These are phyloP conservation scores for Nomada ferruginata DNA, from an alignment of 2,888 invertebrate genomes.

Conservation along the genomic window DNA sequence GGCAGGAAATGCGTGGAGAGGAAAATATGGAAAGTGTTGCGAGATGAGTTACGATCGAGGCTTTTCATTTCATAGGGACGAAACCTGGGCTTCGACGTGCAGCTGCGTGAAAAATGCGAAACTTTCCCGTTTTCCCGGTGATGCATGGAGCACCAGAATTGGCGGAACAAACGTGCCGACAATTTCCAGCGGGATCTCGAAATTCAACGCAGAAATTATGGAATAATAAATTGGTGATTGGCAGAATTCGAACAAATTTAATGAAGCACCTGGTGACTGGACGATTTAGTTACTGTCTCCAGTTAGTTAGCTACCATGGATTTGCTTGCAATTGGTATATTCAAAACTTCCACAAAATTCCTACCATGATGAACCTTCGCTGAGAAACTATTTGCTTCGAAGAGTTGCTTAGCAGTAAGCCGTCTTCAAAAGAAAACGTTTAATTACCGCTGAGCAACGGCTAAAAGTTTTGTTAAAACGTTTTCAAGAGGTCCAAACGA, in stretches of 20 bases:
- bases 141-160: constrained; percentile 30
- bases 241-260: neutral
- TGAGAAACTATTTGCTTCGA: constrained; percentile 14
- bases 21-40: constrained; percentile 42
- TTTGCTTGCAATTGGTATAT: constrained; percentile 1
- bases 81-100: constrained; percentile 12
- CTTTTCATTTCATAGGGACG: constrained; percentile 32
- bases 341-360: neutral
- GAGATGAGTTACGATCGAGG: constrained; percentile 41
- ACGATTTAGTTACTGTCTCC: neutral
- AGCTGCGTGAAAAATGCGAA: constrained; percentile 38
- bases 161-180: constrained; percentile 27
- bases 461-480: constrained; percentile 29
- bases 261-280: neutral
- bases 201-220: neutral
- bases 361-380: constrained; percentile 6
- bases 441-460: constrained; percentile 30
- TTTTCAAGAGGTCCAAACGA: constrained; percentile 19
- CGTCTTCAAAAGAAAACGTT: constrained; percentile 40
- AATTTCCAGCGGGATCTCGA: constrained; percentile 22
- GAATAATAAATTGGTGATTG: neutral
- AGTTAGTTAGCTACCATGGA: neutral
- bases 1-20: neutral
- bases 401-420: constrained; percentile 18
- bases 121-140: constrained; percentile 26